Evolutionary conservation across 2,797 vertebrate genomes (phyloP).

Genomic region (Acestrorhynchus altus): DNA sequence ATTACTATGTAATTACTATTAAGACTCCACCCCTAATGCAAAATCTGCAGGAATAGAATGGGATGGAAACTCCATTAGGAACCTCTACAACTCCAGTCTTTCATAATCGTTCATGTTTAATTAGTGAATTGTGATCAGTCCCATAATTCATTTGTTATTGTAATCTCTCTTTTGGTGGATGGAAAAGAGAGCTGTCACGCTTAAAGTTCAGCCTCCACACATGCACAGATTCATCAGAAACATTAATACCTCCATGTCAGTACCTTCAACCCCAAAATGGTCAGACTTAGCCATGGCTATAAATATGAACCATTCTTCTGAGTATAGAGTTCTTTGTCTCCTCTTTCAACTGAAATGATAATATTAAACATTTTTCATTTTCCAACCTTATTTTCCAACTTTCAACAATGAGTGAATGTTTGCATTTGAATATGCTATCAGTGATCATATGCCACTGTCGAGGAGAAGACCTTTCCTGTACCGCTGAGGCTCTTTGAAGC

Average conservation of each 20-base stretch:
- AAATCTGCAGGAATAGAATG: too few species aligned
- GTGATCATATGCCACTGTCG: slow-evolving; percentile 41
- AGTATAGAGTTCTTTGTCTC: neutral
- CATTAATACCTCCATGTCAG: neutral
- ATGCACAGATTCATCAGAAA: too few species aligned
- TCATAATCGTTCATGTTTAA: too few species aligned
- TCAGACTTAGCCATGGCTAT: neutral
- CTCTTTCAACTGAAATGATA: neutral
- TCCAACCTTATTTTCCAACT: slow-evolving; percentile 12
- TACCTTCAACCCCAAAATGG: neutral
- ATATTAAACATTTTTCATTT: slow-evolving; percentile 4
- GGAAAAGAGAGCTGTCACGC: too few species aligned
- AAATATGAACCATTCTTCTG: neutral
- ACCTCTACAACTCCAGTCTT: too few species aligned
- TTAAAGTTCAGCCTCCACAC: too few species aligned
- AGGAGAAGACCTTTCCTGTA: slow-evolving; percentile 46
- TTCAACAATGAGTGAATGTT: slow-evolving; percentile 20
- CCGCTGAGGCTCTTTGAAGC: slow-evolving; percentile 45
- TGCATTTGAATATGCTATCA: slow-evolving; percentile 51
- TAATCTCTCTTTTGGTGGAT: too few species aligned
- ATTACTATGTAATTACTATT: too few species aligned
- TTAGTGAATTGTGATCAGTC: too few species aligned
- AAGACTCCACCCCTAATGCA: too few species aligned
- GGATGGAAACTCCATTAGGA: too few species aligned
- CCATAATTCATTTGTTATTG: too few species aligned